A percentile compares a stretch with the other conserved stretches of the same genome.
Conservation (phyloP, 1,140 invertebrate species). For the Drosophila suzukii region DNA sequence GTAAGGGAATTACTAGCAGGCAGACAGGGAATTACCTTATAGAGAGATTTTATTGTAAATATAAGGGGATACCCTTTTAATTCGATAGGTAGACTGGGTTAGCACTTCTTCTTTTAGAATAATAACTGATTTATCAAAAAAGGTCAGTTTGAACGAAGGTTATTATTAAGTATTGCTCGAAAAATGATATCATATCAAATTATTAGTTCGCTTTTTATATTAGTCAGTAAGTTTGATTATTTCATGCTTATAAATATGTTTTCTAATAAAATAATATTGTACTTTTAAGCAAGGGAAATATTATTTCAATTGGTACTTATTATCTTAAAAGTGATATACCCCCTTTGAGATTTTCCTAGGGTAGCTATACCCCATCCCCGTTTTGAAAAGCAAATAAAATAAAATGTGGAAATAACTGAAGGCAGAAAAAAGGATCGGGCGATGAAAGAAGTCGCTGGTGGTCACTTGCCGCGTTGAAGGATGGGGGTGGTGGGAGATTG, state of each 20-base stretch:
- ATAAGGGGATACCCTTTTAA: neutral
- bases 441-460: slow-evolving; percentile 38
- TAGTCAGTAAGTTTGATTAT: no score
- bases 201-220: neutral
- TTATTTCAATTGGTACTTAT: no score
- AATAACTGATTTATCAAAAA: no score
- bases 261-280: no score
- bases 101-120: neutral
- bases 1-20: neutral
- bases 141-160: neutral
- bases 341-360: neutral
- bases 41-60: neutral
- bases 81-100: neutral
- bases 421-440: slow-evolving; percentile 34
- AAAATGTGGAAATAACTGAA: slow-evolving; percentile 8
- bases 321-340: neutral
- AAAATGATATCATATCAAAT: no score
- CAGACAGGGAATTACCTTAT: neutral
- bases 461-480: slow-evolving; percentile 16
- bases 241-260: no score
- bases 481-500: slow-evolving; percentile 4
- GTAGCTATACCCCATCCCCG: neutral
- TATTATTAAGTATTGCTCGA: no score
- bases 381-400: slow-evolving; percentile 22
- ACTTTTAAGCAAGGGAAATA: no score